Evolutionary conservation across 2,888 invertebrate genomes (phyloP).

Genomic region (Brachyptera putata): DNA sequence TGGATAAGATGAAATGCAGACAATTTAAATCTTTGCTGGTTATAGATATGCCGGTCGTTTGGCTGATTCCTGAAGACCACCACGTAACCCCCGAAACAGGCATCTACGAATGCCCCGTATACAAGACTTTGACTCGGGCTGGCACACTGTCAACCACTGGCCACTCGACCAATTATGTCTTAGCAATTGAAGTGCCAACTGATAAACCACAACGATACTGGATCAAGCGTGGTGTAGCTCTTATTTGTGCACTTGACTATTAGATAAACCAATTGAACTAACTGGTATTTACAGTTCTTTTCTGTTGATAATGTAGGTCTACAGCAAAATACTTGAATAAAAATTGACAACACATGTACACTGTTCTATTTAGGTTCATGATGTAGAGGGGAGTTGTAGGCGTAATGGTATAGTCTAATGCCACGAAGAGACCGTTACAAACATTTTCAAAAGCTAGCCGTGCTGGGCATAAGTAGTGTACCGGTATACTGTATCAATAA

Average conservation of each 20-base stretch:
- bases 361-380: too few relatives aligned
- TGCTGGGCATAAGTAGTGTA: too few relatives aligned
- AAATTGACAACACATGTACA: too few relatives aligned
- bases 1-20: too few relatives aligned
- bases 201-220: slow-evolving; percentile 53
- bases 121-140: slow-evolving; percentile 60
- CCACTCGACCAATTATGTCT: slow-evolving; percentile 64
- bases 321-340: too few relatives aligned
- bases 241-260: slow-evolving; percentile 53
- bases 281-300: not conserved
- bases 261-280: slow-evolving; percentile 33
- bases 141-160: slow-evolving; percentile 64
- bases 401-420: too few relatives aligned
- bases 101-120: slow-evolving; percentile 59
- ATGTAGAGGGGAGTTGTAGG: too few relatives aligned
- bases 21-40: too few relatives aligned
- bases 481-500: too few relatives aligned
- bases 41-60: slow-evolving; percentile 64
- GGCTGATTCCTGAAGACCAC: slow-evolving; percentile 63
- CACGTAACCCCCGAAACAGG: slow-evolving; percentile 49
- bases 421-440: too few relatives aligned
- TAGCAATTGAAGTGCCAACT: slow-evolving; percentile 58
- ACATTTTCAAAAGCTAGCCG: too few relatives aligned
- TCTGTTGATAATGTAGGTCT: not conserved
- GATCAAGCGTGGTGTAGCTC: slow-evolving; percentile 59